Conservation (phyloP, 2,113 vertebrate species). For the Trogon surrucura region DNA sequence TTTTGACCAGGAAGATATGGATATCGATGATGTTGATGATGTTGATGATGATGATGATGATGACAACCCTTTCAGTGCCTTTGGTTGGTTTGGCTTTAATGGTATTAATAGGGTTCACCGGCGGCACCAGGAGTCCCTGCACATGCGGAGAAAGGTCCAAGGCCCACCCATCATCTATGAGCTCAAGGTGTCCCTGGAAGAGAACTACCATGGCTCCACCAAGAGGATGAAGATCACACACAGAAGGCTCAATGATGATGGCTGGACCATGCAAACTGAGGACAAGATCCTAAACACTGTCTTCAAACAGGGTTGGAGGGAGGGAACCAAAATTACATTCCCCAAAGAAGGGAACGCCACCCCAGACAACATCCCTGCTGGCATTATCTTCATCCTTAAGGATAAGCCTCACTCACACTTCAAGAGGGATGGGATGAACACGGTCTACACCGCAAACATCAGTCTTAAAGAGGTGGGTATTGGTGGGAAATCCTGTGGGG, state of each 20-base stretch:
- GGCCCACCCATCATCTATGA: slow-evolving; percentile 96
- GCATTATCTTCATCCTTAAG: slow-evolving; percentile 95
- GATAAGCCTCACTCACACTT: slow-evolving; percentile 95
- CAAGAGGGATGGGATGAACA: slow-evolving; percentile 92
- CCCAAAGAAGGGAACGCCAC: slow-evolving; percentile 97
- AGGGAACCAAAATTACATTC: slow-evolving; percentile 99
- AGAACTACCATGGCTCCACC: slow-evolving; percentile 96
- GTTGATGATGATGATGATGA: too few relatives aligned
- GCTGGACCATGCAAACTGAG: slow-evolving; percentile 90
- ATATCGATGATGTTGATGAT: too few relatives aligned
- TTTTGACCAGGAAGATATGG: slow-evolving; percentile 88
- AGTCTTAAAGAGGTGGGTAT: slow-evolving; percentile 93
- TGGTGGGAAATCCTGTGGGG: fast-evolving
- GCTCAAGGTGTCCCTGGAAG: slow-evolving; percentile 94
- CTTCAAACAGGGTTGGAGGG: slow-evolving; percentile 98
- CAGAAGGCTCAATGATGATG: slow-evolving; percentile 91
- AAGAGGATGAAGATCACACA: slow-evolving; percentile 98
- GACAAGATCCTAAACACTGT: slow-evolving; percentile 99
- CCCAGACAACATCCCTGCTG: slow-evolving; percentile 96
- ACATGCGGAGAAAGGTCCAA: slow-evolving; percentile 87
- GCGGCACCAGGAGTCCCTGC: slow-evolving; percentile 86
- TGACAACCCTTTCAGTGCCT: slow-evolving; percentile 91
- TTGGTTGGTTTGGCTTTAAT: slow-evolving; percentile 89
- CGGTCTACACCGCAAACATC: slow-evolving; percentile 92
- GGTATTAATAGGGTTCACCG: slow-evolving; percentile 90